Percentiles rank a stretch among this genome's conserved stretches.
Evolutionary conservation across 2,888 invertebrate genomes (phyloP).

Genomic region (Atethmia centrago): DNA sequence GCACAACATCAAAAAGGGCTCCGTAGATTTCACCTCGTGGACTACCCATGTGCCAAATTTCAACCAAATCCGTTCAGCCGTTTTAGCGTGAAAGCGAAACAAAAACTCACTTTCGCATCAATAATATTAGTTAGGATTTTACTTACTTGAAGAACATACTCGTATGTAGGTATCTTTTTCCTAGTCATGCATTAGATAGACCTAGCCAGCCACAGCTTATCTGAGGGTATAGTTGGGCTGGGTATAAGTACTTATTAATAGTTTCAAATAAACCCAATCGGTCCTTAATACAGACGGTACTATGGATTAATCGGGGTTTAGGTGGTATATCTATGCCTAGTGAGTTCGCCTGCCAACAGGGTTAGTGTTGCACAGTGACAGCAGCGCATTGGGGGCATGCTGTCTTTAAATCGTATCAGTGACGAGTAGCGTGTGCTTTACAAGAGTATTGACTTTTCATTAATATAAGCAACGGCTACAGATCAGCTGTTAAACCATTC

Average conservation of each 20-base stretch:
- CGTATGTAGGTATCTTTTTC: no score
- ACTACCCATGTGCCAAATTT: no score
- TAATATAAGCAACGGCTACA: slow-evolving; percentile 6
- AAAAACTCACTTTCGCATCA: no score
- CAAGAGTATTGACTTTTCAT: slow-evolving; percentile 3
- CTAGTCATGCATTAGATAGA: background rate
- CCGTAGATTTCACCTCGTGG: background rate
- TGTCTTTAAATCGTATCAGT: background rate
- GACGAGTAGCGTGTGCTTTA: background rate
- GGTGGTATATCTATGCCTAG: background rate
- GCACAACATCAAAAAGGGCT: background rate
- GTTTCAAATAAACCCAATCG: background rate
- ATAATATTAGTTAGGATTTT: no score
- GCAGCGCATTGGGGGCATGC: background rate
- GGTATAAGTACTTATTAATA: background rate
- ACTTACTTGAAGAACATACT: background rate
- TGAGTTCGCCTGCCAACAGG: background rate
- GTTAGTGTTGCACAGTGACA: background rate
- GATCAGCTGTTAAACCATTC: background rate
- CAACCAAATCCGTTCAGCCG: no score
- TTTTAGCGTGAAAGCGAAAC: no score
- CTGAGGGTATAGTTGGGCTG: background rate
- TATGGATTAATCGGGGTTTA: background rate
- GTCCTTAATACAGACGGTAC: no score
- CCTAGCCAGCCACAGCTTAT: background rate